Evolutionary conservation across 2,888 invertebrate species (phyloP).

Genomic region (Notodonta ziczac): DNA sequence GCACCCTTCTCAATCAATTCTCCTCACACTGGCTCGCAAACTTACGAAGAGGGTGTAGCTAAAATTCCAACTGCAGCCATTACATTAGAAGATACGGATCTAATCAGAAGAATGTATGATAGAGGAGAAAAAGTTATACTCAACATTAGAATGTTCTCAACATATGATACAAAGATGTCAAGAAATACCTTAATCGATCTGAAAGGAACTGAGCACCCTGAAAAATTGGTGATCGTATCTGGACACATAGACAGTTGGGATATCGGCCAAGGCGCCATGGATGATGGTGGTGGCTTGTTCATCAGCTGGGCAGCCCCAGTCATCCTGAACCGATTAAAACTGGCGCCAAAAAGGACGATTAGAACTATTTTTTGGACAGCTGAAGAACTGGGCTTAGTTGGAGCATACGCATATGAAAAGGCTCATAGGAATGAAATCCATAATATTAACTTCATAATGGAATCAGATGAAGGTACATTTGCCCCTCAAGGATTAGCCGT

Average conservation of each 20-base stretch:
- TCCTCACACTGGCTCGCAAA: conserved; percentile 91
- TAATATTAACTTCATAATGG: conserved; percentile 91
- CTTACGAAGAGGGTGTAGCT: conserved; percentile 82
- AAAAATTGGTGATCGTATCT: conserved; percentile 88
- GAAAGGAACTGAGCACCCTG: conserved; percentile 74
- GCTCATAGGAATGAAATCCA: conserved; percentile 82
- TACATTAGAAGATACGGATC: conserved; percentile 90
- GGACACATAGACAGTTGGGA: conserved; percentile 96
- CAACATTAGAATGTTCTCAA: conserved; percentile 88
- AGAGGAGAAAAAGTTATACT: conserved; percentile 78
- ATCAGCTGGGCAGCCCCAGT: conserved; percentile 91
- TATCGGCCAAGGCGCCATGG: conserved; percentile 94
- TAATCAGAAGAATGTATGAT: conserved; percentile 86
- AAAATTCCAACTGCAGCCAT: conserved; percentile 91
- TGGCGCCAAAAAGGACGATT: conserved; percentile 89
- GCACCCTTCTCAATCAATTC: conserved; percentile 91
- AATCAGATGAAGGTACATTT: conserved; percentile 93
- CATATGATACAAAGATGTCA: conserved; percentile 83
- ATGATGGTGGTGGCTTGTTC: conserved; percentile 92
- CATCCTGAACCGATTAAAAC: conserved; percentile 86
- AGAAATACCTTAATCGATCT: conserved; percentile 91
- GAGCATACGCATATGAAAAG: conserved; percentile 87
- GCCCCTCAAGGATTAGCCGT: conserved; percentile 88
- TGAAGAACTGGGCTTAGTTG: conserved; percentile 90
- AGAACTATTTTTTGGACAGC: conserved; percentile 92